phyloP scores from a whole-genome alignment of 2,888 invertebrate species.

The Nesidiocoris tenuis region DNA sequence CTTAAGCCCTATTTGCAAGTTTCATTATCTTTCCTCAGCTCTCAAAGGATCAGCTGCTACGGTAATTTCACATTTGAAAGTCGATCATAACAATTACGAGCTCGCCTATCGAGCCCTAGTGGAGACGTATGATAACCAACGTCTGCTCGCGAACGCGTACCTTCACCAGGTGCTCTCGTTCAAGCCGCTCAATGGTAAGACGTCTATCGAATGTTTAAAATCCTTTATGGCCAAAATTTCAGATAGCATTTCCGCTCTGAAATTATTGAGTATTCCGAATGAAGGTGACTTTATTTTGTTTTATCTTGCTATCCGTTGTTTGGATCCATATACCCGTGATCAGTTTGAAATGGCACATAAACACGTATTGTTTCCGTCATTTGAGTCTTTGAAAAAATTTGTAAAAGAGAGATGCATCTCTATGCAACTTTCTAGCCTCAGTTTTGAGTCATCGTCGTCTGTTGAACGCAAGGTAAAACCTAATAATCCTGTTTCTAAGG shows the following conservation, averaged over 20 bases:
- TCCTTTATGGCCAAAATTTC: slow-evolving; percentile 17
- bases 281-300: slow-evolving; percentile 27
- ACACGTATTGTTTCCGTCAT: background rate
- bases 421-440: no score
- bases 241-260: slow-evolving; percentile 9
- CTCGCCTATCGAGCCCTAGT: background rate
- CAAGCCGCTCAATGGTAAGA: slow-evolving; percentile 1
- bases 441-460: no score
- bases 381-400: no score
- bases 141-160: slow-evolving; percentile 8
- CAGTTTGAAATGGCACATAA: slow-evolving; percentile 13
- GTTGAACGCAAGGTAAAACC: background rate
- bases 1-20: background rate
- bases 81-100: slow-evolving; percentile 4
- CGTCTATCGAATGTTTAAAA: background rate
- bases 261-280: slow-evolving; percentile 9
- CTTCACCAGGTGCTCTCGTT: slow-evolving; percentile 4
- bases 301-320: slow-evolving; percentile 6
- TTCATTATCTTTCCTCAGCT: background rate
- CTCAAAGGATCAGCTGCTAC: background rate
- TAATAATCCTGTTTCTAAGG: background rate
- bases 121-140: slow-evolving; percentile 11
- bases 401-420: no score
- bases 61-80: background rate
- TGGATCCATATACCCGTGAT: slow-evolving; percentile 13